phyloP scores from a whole-genome alignment of 1,140 invertebrate species.

The Dinoponera quadriceps region DNA sequence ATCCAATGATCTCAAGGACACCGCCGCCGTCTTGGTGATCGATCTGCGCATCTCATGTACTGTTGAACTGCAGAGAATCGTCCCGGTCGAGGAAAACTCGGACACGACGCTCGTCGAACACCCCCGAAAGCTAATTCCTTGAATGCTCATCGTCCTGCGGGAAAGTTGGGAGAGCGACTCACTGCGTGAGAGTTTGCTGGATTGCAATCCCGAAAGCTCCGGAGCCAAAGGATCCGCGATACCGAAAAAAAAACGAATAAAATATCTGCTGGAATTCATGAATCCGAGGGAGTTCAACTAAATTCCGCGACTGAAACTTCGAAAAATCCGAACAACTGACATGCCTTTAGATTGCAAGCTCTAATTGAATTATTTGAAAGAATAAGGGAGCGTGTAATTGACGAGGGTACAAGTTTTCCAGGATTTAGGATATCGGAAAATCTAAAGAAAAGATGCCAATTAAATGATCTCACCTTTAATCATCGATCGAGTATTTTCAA shows the following conservation, averaged over 20 bases:
- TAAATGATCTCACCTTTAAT: constrained; percentile 26
- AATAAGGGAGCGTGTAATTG: constrained; percentile 7
- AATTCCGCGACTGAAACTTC: background rate
- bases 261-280: too few species aligned
- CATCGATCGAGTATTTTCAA: constrained; percentile 12
- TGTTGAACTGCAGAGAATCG: constrained; percentile 61
- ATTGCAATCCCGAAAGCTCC: constrained; percentile 19
- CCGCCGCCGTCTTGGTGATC: constrained; percentile 55
- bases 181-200: constrained; percentile 21
- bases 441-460: background rate
- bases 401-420: constrained; percentile 29
- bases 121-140: constrained; percentile 45
- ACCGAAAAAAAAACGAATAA: background rate
- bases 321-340: background rate
- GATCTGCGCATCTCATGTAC: constrained; percentile 61
- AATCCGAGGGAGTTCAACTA: constrained; percentile 15
- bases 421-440: background rate
- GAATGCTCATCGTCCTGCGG: constrained; percentile 40
- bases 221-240: constrained; percentile 16
- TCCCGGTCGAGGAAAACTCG: constrained; percentile 68
- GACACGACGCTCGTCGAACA: constrained; percentile 46
- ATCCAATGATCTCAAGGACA: constrained; percentile 60
- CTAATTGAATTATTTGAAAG: constrained; percentile 7
- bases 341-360: background rate
- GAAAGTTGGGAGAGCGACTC: constrained; percentile 23